Conservation (phyloP, 2,888 invertebrate genomes). For the Adineta ricciae region DNA sequence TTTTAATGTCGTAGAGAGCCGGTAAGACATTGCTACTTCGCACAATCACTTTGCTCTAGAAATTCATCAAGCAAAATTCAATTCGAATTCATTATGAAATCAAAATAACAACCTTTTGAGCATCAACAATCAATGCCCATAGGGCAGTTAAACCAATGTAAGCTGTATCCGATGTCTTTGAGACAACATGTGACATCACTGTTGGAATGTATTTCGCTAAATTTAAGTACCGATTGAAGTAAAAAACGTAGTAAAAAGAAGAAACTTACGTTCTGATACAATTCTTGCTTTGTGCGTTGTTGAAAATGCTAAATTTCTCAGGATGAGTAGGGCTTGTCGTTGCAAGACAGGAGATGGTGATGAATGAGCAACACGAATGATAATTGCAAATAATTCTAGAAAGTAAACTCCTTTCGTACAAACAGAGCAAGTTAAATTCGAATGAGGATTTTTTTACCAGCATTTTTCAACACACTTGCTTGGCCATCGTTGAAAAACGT, state of each 20-base stretch:
- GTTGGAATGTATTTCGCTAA: constrained; percentile 7
- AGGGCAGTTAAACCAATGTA: not conserved
- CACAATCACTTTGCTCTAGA: not conserved
- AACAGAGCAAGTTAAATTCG: too few relatives aligned
- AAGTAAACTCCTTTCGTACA: not conserved
- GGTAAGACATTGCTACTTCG: constrained; percentile 2
- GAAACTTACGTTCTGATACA: not conserved
- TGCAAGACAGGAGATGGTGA: not conserved
- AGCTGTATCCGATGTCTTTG: not conserved
- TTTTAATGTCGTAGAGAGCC: not conserved
- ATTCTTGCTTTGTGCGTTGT: not conserved
- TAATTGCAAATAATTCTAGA: not conserved
- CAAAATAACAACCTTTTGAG: constrained; percentile 18
- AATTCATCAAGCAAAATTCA: not conserved
- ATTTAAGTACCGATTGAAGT: too few relatives aligned
- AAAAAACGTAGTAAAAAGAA: too few relatives aligned
- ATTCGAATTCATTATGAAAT: too few relatives aligned
- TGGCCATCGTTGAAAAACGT: not conserved
- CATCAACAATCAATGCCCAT: constrained; percentile 4
- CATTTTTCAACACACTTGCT: not conserved
- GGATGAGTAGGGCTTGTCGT: not conserved
- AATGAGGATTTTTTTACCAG: not conserved
- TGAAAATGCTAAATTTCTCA: constrained; percentile 8
- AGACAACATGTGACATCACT: not conserved
- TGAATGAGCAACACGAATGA: not conserved